Conservation (phyloP, 1,140 invertebrate species). For the Parasteatoda tepidariorum region DNA sequence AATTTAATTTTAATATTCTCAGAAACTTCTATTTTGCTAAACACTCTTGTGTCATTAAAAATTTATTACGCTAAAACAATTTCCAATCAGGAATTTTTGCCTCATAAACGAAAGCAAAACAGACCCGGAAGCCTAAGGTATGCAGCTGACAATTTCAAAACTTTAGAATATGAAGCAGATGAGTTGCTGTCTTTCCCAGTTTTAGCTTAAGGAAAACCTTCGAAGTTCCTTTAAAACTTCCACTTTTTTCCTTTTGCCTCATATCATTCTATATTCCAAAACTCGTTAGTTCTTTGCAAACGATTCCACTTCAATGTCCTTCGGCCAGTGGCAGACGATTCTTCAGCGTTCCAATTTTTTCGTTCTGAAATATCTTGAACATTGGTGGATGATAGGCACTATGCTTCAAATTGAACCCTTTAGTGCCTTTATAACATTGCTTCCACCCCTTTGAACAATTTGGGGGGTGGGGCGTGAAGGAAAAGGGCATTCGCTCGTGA, state of each 20-base stretch:
- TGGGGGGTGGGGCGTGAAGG: background rate
- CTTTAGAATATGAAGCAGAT: background rate
- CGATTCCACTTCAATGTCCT: slow-evolving; percentile 18
- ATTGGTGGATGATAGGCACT: slow-evolving; percentile 35
- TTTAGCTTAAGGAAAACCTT: slow-evolving; percentile 20
- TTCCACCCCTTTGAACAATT: background rate
- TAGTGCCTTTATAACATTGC: slow-evolving; percentile 24
- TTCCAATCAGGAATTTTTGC: background rate
- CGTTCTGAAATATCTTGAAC: background rate
- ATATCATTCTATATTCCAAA: background rate
- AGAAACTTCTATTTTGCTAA: no score
- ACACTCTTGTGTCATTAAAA: no score
- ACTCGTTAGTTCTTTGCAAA: background rate
- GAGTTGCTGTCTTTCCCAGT: background rate
- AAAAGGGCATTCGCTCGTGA: slow-evolving; percentile 36
- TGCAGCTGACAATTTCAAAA: slow-evolving; percentile 22
- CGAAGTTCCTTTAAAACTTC: background rate
- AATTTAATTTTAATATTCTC: no score
- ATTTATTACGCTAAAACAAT: background rate
- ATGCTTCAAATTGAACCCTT: slow-evolving; percentile 22
- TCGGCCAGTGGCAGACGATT: background rate
- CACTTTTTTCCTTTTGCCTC: background rate
- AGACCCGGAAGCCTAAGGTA: slow-evolving; percentile 6
- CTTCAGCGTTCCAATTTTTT: background rate
- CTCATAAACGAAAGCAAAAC: background rate